Evolutionary conservation across 2,888 invertebrate species (phyloP), one percentile per base, ranked within the genome.

Genomic region (Papilio gigon): DNA sequence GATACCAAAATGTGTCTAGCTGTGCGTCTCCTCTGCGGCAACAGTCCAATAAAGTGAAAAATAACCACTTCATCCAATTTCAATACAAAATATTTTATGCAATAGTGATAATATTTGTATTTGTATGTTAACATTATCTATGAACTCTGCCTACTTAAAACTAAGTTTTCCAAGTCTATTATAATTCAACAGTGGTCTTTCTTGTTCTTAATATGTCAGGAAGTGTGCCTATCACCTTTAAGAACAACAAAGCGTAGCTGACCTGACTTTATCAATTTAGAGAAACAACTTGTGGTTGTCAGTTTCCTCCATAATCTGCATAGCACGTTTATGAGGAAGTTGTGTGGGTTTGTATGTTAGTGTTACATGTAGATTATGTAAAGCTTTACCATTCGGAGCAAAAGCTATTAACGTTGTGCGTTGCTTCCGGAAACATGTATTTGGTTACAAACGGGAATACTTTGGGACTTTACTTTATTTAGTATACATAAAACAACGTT

Each of bases 301-400:
- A 56, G 53, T 56, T 56, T 56, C 53, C 53, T 56, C 53, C 5
- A 30, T 56, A n/a, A 27, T 56, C 30, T 56, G 17, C 47, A 47
- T 47, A 30, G 53, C 53, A 17, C 2, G 53, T 56, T 53, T 53
- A 5, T 27, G 17, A 56, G 53, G 53, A 56, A 56, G 53, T 30
- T 30, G 17, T 25, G 25, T 56, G 30, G 53, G 53, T 56, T 53
- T 53, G 30, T 53, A 53, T 53, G 53, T 53, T 30, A 53, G 30
- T 53, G 53, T 8, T 50, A 44, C 20, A 44, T 22, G 27, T 25
- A 14, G 25, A n/a, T 53, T 17, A 30, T 53, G 17, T 27, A 30
- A 53, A 30, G 27, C 17, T 30, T 4, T 27, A 53, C 9, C 53
- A 53, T 30, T 53, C n/a, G 12, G 30, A 30, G 27, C 27, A 50